These are phyloP conservation scores for Tragelaphus imberbis DNA, from an alignment of 2,113 vertebrate species.

Conservation along the genomic window DNA sequence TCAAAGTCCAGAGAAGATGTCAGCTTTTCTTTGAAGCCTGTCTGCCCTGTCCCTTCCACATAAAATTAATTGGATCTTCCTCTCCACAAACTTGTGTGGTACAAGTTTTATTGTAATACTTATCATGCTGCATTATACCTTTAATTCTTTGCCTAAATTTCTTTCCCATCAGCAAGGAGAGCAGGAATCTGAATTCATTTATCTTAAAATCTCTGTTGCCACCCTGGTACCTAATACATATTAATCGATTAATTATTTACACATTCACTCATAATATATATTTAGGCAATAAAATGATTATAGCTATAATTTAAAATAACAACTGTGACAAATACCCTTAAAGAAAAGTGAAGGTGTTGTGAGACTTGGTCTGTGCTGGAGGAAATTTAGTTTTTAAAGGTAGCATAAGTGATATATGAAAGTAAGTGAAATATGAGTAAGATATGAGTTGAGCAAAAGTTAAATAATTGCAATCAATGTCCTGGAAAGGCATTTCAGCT, in stretches of 20 bases:
- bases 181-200: not conserved
- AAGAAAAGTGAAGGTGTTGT: not conserved
- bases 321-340: not conserved
- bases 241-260: not conserved
- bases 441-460: not conserved
- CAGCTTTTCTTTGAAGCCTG: not conserved
- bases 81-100: not conserved
- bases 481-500: not conserved
- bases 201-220: constrained; percentile 21
- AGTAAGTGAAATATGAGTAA: not conserved
- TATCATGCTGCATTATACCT: not conserved
- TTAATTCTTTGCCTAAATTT: constrained; percentile 16
- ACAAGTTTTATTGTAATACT: constrained; percentile 11
- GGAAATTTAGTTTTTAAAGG: constrained; percentile 3
- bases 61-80: constrained; percentile 2
- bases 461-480: not conserved
- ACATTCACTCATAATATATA: not conserved
- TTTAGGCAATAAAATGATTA: not conserved
- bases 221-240: not conserved
- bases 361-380: not conserved
- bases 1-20: not conserved
- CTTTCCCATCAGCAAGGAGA: not conserved
- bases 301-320: not conserved
- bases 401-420: not conserved
- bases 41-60: not conserved